Percentiles rank a stretch among this genome's conserved stretches.
Conservation (phyloP, 2,797 vertebrate species). For the Masticophis lateralis region DNA sequence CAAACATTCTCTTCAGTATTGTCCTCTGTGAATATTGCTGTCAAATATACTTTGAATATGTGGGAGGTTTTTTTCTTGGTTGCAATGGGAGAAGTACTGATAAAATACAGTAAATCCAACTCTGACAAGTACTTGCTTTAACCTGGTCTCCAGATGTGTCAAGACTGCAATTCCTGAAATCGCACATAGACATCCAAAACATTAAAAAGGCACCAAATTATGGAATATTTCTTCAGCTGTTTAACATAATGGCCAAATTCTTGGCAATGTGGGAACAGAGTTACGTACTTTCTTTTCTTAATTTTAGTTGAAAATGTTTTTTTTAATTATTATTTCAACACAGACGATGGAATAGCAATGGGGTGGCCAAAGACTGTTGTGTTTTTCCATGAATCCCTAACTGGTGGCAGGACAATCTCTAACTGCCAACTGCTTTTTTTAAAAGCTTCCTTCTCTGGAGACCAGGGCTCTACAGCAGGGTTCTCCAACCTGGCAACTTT, state of each 20-base stretch:
- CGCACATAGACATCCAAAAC: neutral
- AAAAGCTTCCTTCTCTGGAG: neutral
- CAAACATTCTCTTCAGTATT: neutral
- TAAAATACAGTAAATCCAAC: neutral
- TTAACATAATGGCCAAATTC: neutral
- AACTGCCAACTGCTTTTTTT: neutral
- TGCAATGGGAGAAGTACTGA: neutral
- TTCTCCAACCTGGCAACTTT: too few relatives aligned
- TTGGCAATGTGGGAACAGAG: neutral
- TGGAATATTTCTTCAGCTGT: neutral
- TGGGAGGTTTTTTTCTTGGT: too few relatives aligned
- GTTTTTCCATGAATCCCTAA: neutral
- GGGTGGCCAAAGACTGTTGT: neutral
- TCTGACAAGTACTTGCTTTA: neutral
- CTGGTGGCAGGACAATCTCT: neutral
- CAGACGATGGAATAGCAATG: neutral
- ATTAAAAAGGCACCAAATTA: neutral
- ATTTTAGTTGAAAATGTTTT: neutral
- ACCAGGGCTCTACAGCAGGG: too few relatives aligned
- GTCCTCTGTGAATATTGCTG: neutral
- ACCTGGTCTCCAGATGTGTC: neutral
- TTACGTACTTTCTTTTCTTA: neutral
- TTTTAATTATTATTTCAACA: too few relatives aligned
- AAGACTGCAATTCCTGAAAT: neutral
- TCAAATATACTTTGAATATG: constrained; percentile 1